A percentile compares a stretch with the other conserved stretches of the same genome.
These are phyloP conservation scores for Mionectes macconnelli DNA, from an alignment of 2,113 vertebrate species.

Conservation along the genomic window DNA sequence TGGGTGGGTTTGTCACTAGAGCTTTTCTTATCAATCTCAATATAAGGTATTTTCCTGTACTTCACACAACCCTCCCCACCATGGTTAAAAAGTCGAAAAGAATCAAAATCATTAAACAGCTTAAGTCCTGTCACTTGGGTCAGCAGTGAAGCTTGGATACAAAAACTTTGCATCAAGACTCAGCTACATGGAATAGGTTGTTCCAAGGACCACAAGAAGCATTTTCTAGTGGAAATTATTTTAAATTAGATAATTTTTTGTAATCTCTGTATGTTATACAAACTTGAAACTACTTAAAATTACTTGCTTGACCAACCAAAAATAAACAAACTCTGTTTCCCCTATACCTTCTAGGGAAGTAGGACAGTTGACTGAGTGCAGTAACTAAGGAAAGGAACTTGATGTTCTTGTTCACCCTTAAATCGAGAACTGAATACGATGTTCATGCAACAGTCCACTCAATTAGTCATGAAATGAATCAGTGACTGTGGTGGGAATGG, in stretches of 20 bases:
- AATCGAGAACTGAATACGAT: constrained; percentile 36
- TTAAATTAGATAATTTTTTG: not conserved
- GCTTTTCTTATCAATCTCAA: not conserved
- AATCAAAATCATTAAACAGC: not conserved
- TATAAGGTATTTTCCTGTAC: not conserved
- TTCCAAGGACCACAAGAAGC: not conserved
- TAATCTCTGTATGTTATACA: not conserved
- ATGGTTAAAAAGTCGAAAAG: not conserved
- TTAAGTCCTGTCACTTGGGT: not conserved
- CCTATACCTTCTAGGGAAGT: not conserved
- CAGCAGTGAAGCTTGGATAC: not conserved
- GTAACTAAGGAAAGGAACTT: constrained; percentile 36
- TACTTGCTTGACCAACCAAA: not conserved
- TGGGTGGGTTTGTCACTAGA: not conserved
- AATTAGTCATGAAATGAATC: constrained; percentile 45
- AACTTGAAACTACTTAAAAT: not conserved
- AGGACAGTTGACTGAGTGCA: not conserved
- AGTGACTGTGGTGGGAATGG: not conserved
- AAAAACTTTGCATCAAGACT: not conserved
- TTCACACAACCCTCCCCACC: not conserved
- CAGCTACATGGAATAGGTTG: not conserved
- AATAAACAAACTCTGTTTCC: not conserved
- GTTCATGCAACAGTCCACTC: constrained; percentile 52
- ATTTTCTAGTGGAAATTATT: not conserved
- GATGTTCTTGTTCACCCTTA: constrained; percentile 51